Evolutionary conservation across 2,888 invertebrate genomes (phyloP), one percentile per base, ranked within the genome.

Genomic region (Stenchaetothrips biformis): DNA sequence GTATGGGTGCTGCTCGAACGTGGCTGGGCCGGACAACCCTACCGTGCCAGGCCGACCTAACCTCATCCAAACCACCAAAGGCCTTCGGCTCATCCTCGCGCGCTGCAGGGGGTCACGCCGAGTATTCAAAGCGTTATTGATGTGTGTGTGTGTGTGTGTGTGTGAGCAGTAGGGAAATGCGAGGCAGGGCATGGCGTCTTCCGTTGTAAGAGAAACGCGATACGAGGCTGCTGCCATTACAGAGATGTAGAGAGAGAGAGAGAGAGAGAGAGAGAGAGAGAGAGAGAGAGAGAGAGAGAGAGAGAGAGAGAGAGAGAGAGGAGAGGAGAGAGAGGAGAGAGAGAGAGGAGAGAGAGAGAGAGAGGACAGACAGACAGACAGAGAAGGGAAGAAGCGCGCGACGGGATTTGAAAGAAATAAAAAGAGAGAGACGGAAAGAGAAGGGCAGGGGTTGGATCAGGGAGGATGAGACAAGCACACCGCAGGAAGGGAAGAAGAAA

Each of bases 151-250:
- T 53, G 53, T 53, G 16, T 53, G 53, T 53, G 53, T 67, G 18
- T 67, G 18, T 67, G 37, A 2, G 37, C 4, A 4, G 37, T 37
- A 37, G 37, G 37, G 37, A 37, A 37, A 37, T 37, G 37, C 37
- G 6, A 25, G 67, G 67, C 67, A 21, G 25, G 21, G 67, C 67
- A 67, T 18, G 67, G 67, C 25, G 67, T 74, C 67, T 74, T 74
- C 67, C 67, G 67, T 74, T 74, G 67, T 74, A 74, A 74, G 67
- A 21, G 67, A 74, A 74, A 74, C 67, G 67, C 67, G 67, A 74
- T 74, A 74, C 25, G 67, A 21, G 9, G 18, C 18, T 18, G 8
- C 53, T n/a, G 67, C 67, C 67, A 74, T 74, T 74, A 74, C 67
- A 74, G 53, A 8, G 18, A 18, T 0, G 53, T 13, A 18, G 16